Evolutionary conservation across 2,888 invertebrate genomes (phyloP).

Genomic region (Pyrocoelia pectoralis): DNA sequence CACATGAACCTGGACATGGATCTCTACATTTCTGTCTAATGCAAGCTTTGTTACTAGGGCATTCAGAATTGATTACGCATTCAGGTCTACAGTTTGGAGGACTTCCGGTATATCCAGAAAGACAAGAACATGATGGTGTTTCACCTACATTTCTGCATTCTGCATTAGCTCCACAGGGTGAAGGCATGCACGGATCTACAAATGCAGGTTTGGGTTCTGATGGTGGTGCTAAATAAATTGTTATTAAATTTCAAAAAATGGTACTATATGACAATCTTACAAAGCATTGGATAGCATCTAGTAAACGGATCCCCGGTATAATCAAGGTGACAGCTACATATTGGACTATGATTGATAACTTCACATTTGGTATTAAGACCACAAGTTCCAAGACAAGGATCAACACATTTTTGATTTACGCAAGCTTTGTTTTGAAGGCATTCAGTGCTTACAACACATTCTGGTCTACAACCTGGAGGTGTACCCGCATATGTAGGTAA

Average conservation of each 20-base stretch:
- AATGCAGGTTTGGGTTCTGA: conserved; percentile 37
- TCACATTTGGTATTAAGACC: conserved; percentile 64
- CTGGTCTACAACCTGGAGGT: conserved; percentile 63
- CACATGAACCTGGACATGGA: conserved; percentile 81
- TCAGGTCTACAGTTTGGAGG: conserved; percentile 81
- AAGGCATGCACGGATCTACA: conserved; percentile 69
- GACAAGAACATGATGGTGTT: conserved; percentile 69
- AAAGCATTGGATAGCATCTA: conserved; percentile 65
- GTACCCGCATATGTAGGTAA: conserved; percentile 61
- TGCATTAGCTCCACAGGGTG: conserved; percentile 73
- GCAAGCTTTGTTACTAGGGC: conserved; percentile 73
- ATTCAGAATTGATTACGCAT: conserved; percentile 77
- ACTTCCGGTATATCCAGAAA: conserved; percentile 73
- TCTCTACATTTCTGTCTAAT: conserved; percentile 75
- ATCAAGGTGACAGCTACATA: conserved; percentile 64
- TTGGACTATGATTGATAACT: conserved; percentile 67
- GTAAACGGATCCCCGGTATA: conserved; percentile 66
- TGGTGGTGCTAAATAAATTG: conserved; percentile 32
- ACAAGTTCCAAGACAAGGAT: conserved; percentile 66
- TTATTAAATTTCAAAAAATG: neutral
- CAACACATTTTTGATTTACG: conserved; percentile 63
- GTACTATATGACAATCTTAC: conserved; percentile 18
- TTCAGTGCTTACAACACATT: conserved; percentile 64
- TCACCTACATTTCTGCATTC: conserved; percentile 65
- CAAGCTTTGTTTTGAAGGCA: conserved; percentile 66